Base-by-base conservation (phyloP, 2,797 vertebrate genomes). In the Sebastes diaconus region DNA sequence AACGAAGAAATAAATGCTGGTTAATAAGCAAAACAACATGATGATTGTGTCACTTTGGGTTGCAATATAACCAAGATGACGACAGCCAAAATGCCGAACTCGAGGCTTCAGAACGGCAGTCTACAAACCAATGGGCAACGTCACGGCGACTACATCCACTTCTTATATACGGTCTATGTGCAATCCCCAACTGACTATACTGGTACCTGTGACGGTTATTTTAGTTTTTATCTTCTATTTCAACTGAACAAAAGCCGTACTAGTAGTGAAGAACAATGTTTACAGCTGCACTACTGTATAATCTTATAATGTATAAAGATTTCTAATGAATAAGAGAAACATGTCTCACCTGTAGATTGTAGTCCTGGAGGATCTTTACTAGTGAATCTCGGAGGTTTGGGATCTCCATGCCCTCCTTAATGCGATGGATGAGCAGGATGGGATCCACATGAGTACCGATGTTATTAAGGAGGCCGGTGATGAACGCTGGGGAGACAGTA, bases 341-440 rank as follows among this genome's bases (percentile, higher is more conserved):
- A 52, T 22, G 25, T 85, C 87, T 91, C 69, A 99, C 98, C 95
- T 99, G 98, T 73, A 99, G 96, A 88, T 99, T 99, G 92, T 99
- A 99, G 94, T 99, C 99, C 64, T 99, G 99, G 58, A 99, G 96
- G 89, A 99, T 99, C 94, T 99, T 99, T 84, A 99, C 99, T 1
- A 99, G 94, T 0, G 98, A 99, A 84, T 99, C 98, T 94, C 99
- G 96, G 84, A 99, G 95, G 91, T 99, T 98, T 27, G 99, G 98
- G 92, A 99, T 99, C 93, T 99, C 97, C 98, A 99, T 99, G 85
- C 97, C 97, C 93, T 99, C 99, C 87, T 99, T 99, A 81, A 99
- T 99, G 65, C 98, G 98, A 73, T 97, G 96, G 88, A 99, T 99
- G 84, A 99, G 94, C 54, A 99, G 96, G 87, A 99, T 99, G 10